Evolutionary conservation across 2,113 vertebrate genomes (phyloP).

Genomic region (Seriola rivoliana): DNA sequence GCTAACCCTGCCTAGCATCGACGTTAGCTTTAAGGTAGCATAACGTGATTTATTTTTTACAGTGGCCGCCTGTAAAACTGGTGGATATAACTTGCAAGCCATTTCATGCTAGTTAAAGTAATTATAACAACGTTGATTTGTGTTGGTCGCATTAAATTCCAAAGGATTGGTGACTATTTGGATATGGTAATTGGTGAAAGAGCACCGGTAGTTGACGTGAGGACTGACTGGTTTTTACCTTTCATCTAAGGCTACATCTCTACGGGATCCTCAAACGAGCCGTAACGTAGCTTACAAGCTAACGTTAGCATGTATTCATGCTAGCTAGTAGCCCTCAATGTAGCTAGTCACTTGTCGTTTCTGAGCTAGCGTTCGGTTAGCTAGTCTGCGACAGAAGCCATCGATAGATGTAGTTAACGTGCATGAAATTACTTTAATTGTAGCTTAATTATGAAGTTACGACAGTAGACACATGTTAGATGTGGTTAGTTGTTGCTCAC

Average conservation of each 20-base stretch:
- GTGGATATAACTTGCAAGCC: background rate
- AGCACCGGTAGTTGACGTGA: background rate
- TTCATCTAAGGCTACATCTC: background rate
- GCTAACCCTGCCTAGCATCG: conserved; percentile 26
- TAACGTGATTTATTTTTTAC: background rate
- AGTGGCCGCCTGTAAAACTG: background rate
- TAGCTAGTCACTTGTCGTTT: background rate
- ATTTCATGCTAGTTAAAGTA: background rate
- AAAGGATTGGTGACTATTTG: no score
- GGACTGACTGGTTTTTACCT: background rate
- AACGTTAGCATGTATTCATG: background rate
- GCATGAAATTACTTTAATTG: background rate
- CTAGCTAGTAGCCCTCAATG: background rate
- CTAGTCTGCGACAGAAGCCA: background rate
- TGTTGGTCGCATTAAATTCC: background rate
- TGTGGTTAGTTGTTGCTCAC: background rate
- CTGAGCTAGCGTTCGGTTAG: background rate
- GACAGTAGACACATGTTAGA: background rate
- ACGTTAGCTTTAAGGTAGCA: conserved; percentile 30
- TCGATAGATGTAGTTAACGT: background rate
- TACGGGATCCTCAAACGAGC: background rate
- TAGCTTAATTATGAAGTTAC: background rate
- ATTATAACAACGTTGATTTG: fast-evolving
- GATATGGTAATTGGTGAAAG: no score
- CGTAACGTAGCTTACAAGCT: conserved; percentile 11